Conservation (phyloP, 2,797 vertebrate genomes). For the Mormyrops boulengeri region DNA sequence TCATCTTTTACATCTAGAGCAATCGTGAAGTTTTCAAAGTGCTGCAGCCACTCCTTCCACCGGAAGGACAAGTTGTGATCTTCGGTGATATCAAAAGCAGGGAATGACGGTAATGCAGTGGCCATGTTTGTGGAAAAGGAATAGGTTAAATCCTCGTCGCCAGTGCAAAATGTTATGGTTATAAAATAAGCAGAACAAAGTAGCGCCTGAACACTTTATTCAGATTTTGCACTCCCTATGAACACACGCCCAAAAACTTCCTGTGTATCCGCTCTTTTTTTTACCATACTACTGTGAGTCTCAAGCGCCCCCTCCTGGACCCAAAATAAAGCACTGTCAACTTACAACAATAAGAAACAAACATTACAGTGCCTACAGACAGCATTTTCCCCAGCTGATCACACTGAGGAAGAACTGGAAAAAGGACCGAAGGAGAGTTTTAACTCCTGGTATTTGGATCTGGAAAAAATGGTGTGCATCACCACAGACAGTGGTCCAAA, state of each 20-base stretch:
- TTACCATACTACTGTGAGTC: too few relatives aligned
- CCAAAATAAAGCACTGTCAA: neutral
- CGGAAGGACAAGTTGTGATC: neutral
- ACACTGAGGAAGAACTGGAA: neutral
- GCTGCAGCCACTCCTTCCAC: neutral
- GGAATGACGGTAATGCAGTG: neutral
- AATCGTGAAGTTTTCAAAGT: neutral
- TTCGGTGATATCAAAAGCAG: neutral
- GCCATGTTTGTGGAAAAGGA: too few relatives aligned
- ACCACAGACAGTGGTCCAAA: neutral
- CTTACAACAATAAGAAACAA: neutral
- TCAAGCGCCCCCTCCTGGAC: neutral
- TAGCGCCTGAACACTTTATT: neutral
- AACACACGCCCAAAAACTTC: too few relatives aligned
- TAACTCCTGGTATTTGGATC: neutral
- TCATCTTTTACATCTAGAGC: neutral
- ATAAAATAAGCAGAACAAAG: neutral
- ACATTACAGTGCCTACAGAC: neutral
- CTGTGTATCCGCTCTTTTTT: too few relatives aligned
- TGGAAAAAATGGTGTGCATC: neutral
- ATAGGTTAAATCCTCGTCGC: too few relatives aligned
- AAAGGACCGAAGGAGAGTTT: neutral
- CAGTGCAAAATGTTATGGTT: neutral
- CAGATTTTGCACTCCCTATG: neutral
- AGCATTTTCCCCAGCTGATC: neutral